These are phyloP conservation scores for Isurus oxyrinchus DNA, from an alignment of 2,113 vertebrate genomes.

Conservation along the genomic window DNA sequence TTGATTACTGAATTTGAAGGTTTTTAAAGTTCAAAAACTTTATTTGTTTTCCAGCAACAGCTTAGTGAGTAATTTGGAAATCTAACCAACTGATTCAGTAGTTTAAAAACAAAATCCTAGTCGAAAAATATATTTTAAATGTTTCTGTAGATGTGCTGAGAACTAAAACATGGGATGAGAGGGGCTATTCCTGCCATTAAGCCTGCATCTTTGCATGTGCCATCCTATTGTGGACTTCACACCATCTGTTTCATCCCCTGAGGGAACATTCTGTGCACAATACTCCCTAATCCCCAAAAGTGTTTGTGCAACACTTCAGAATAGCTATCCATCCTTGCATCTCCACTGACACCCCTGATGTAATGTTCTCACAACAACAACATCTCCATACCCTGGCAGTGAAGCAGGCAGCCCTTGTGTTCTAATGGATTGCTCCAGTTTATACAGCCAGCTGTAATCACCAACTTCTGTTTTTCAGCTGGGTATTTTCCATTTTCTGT, in stretches of 20 bases:
- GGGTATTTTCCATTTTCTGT: not conserved
- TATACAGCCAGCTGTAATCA: not conserved
- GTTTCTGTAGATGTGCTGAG: not conserved
- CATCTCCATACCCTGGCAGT: not conserved
- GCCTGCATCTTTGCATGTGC: not conserved
- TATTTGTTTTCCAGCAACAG: not conserved
- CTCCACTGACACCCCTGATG: not conserved
- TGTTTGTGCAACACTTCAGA: not conserved
- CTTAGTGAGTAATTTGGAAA: not conserved
- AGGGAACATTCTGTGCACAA: not conserved
- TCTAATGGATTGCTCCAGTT: not conserved
- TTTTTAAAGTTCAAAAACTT: not conserved
- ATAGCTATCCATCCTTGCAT: not conserved
- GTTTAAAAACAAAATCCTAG: not conserved
- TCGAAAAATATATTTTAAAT: not conserved
- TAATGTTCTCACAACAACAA: not conserved
- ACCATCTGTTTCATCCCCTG: not conserved
- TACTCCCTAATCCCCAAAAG: constrained; percentile 11
- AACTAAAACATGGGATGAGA: not conserved
- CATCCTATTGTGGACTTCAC: not conserved
- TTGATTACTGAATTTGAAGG: not conserved
- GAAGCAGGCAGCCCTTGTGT: not conserved
- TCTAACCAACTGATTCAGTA: not conserved
- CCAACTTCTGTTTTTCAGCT: not conserved
- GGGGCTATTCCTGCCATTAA: not conserved